Base-by-base conservation (phyloP, 2,797 vertebrate species). In the Tiaroga cobitis region DNA sequence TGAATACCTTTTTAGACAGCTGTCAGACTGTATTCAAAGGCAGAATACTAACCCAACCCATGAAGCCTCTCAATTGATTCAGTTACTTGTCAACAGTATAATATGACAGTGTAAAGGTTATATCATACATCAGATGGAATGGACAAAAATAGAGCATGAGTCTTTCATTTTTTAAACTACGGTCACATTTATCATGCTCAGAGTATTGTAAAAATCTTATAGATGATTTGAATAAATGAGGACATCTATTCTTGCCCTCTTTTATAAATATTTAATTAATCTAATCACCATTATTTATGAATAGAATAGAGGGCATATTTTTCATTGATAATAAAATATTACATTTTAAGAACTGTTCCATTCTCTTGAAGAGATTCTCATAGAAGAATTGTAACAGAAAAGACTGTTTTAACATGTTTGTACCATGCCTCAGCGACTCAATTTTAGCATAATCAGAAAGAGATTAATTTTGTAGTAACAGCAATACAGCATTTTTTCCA, bases 221-320 rank as follows among this genome's bases (percentile, higher is more conserved):
- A 84, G 79, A 79, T 70, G 11, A 82, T 67, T 68, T 56, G 87
- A 89, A 92, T 91, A 68, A 89, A 70, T 72, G 29, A 83, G 80
- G 85, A 85, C 59, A 74, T 92, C 91, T 91, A 92, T 92, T 94
- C 90, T 91, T 59, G 85, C 69, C 78, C 87, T 80, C 74, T 87
- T 49, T 84, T 86, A 86, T 89, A 89, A 89, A 87, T 89, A 88
- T 90, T 88, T 88, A 32, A 90, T 81, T 89, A 63, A 84, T 86
- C 86, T 90, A 87, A 86, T 90, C 51, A 82, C 87, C 84, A 88
- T 84, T 72, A 83, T 89, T 83, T 72, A 67, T 85, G 46, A 81
- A 77, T 90, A 90, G 84, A 89, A 92, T 89, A 83, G 77, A 81
- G 88, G 92, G 88, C 89, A 93, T 92, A 92, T 94, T 93, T 93